Percentiles rank a stretch among this genome's conserved stretches.
Conservation (phyloP, 2,113 vertebrate genomes). For the Pyxicephalus adspersus region DNA sequence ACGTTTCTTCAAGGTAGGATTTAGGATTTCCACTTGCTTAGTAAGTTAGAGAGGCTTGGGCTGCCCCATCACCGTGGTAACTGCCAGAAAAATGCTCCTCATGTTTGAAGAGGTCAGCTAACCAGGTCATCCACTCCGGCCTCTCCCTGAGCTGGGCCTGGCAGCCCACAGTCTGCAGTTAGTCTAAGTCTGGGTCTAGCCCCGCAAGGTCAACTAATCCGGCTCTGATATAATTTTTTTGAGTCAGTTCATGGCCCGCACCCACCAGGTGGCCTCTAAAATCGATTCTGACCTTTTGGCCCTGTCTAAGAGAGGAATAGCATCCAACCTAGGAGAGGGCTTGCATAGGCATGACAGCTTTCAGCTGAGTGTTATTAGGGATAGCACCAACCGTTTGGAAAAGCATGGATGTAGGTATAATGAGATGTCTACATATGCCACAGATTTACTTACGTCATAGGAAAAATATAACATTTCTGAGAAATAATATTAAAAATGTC, state of each 20-base stretch:
- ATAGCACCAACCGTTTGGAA: constrained; percentile 77
- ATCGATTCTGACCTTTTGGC: constrained; percentile 96
- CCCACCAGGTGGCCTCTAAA: constrained; percentile 98
- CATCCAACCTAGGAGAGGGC: constrained; percentile 83
- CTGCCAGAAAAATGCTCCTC: constrained; percentile 99
- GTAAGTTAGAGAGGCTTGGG: constrained; percentile 96
- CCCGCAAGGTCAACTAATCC: constrained; percentile 83
- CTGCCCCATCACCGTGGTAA: constrained; percentile 96
- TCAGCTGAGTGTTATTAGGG: constrained; percentile 79
- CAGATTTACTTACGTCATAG: background rate
- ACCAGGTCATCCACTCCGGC: constrained; percentile 87
- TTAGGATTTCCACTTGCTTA: constrained; percentile 74
- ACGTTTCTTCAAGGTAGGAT: constrained; percentile 68
- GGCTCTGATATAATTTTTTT: constrained; percentile 96
- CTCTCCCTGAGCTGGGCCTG: constrained; percentile 76
- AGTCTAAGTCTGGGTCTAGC: constrained; percentile 73
- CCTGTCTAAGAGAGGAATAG: constrained; percentile 87
- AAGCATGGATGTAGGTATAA: constrained; percentile 72
- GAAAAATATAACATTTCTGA: background rate
- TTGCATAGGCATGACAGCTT: constrained; percentile 93
- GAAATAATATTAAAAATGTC: background rate
- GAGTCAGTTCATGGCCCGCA: constrained; percentile 94
- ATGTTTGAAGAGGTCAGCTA: constrained; percentile 99
- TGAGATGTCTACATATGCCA: constrained; percentile 17
- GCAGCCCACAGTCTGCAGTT: constrained; percentile 74